Conservation (phyloP, 2,797 vertebrate genomes). For the Petrocephalus schoutedeni region DNA sequence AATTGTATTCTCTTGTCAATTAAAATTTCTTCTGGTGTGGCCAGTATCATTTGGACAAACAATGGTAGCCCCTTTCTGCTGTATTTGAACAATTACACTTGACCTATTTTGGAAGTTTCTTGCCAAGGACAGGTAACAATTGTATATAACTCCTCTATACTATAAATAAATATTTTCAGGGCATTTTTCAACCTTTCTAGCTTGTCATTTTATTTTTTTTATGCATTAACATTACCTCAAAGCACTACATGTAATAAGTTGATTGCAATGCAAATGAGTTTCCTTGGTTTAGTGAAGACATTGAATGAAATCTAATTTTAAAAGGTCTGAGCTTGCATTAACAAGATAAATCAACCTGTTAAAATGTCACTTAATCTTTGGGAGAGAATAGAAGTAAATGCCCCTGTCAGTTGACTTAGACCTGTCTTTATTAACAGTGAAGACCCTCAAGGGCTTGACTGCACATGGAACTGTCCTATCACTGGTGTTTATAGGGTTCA, state of each 20-base stretch:
- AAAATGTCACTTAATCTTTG: constrained; percentile 11
- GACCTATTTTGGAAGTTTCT: not conserved
- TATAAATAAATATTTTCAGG: not conserved
- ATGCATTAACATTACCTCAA: not conserved
- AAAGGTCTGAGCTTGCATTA: constrained; percentile 4
- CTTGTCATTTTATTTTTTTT: not conserved
- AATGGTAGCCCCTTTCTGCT: not conserved
- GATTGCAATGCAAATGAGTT: not conserved
- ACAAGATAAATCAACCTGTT: constrained; percentile 19
- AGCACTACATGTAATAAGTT: not conserved
- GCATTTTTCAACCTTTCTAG: not conserved
- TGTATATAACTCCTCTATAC: not conserved
- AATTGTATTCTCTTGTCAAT: too few relatives aligned
- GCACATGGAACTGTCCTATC: not conserved
- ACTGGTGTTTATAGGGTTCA: not conserved
- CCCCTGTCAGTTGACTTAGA: not conserved
- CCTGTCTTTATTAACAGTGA: not conserved
- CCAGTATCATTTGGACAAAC: not conserved
- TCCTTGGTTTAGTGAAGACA: not conserved
- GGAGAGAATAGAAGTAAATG: constrained; percentile 20
- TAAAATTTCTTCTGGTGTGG: not conserved
- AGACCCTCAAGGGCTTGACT: not conserved
- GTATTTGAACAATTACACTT: not conserved
- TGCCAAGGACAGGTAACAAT: not conserved
- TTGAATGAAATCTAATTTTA: constrained; percentile 14